Evolutionary conservation across 2,888 invertebrate genomes (phyloP).

Genomic region (Dynastes hyllus): DNA sequence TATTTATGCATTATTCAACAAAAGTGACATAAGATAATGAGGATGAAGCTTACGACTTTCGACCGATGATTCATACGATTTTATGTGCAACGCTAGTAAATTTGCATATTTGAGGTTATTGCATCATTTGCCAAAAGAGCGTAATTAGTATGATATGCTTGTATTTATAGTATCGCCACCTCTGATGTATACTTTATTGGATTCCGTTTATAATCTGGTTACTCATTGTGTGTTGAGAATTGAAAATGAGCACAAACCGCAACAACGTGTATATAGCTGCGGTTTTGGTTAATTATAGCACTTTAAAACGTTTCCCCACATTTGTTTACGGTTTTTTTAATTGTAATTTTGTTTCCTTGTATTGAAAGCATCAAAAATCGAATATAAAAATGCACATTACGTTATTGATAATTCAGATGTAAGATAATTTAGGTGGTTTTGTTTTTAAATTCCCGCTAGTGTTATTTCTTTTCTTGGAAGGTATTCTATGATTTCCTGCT

Average conservation of each 20-base stretch:
- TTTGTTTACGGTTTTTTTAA: no score
- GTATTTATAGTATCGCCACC: slow-evolving; percentile 15
- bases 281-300: background rate
- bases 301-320: no score
- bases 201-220: slow-evolving; percentile 1
- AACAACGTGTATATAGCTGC: background rate
- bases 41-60: background rate
- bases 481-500: no score
- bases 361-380: no score
- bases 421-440: no score
- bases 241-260: background rate
- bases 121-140: background rate
- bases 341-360: no score
- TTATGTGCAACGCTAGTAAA: slow-evolving; percentile 2
- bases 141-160: background rate
- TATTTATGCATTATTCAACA: slow-evolving; percentile 27
- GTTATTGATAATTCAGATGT: no score
- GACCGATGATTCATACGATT: background rate
- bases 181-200: background rate
- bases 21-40: slow-evolving; percentile 8
- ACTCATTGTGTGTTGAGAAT: slow-evolving; percentile 12
- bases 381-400: no score
- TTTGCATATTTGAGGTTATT: slow-evolving; percentile 31
- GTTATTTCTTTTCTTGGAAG: no score
- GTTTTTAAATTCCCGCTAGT: no score